These are phyloP conservation scores for Anas bernieri DNA, from an alignment of 2,797 vertebrate genomes.

Conservation along the genomic window DNA sequence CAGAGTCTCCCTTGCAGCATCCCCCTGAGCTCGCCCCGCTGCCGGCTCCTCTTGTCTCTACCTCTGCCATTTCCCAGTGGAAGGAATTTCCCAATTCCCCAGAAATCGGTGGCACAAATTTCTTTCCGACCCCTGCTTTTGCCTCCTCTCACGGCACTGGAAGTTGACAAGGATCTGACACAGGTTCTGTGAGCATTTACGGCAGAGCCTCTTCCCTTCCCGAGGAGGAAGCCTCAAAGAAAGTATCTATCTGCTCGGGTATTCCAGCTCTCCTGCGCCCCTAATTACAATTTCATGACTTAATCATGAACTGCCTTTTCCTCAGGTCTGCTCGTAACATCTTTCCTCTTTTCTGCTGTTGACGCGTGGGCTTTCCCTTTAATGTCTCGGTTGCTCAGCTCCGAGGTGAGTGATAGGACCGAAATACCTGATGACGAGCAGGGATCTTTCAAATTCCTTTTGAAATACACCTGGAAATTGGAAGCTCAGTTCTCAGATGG, in stretches of 20 bases:
- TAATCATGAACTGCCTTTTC: conserved; percentile 68
- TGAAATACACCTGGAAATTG: conserved; percentile 67
- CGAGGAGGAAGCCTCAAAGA: conserved; percentile 20
- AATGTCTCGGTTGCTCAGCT: conserved; percentile 65
- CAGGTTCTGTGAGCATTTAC: neutral
- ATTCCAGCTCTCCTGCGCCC: conserved; percentile 53
- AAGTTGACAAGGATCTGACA: neutral
- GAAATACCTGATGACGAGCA: conserved; percentile 47
- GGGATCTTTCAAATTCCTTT: conserved; percentile 44
- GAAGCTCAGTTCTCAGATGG: neutral
- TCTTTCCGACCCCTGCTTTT: neutral
- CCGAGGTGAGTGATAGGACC: conserved; percentile 33
- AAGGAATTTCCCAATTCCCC: too few species aligned
- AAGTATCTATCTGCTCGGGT: conserved; percentile 11
- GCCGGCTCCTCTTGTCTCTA: neutral
- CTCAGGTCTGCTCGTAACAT: conserved; percentile 65
- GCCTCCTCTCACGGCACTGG: neutral
- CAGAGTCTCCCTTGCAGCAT: neutral
- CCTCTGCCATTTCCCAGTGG: fast-evolving
- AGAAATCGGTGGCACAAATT: neutral
- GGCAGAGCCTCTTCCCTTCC: neutral
- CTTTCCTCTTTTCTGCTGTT: conserved; percentile 57
- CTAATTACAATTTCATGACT: conserved; percentile 72
- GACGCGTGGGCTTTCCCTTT: conserved; percentile 50
- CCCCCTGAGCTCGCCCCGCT: neutral